Base-by-base conservation (phyloP, 2,113 vertebrate genomes). In the Phocoena phocoena region DNA sequence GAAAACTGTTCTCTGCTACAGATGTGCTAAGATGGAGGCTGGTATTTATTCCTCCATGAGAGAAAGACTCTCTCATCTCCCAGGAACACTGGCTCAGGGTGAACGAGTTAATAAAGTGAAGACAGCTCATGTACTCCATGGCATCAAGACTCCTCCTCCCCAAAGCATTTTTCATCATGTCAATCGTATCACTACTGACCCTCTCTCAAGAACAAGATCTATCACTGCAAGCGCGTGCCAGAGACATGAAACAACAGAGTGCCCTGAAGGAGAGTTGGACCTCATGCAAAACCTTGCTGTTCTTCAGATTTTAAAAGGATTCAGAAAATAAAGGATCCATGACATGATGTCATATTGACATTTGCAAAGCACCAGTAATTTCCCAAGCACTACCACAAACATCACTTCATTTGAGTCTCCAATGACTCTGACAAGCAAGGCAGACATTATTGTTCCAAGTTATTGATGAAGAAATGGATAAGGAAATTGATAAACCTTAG, bases 1-100 rank as follows among this genome's bases (percentile, higher is more conserved):
- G 91, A 92, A 67, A 97, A 96, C n/a, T 96, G 55, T 50, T 96
- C 71, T 94, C 65, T 63, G 60, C 58, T 93, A 81, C 38, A 58
- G 88, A 90, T 28, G 44, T 67, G 31, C 70, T 79, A 87, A 95
- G 86, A 74, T 0, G 83, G 95, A 97, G 95, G 95, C 60, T 96
- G 90, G 93, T 68, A 97, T 97, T 96, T 94, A 97, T 97, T 97
- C 94, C 76, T 95, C 95, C 70, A 0, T 14, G 90, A 97, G 28
- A 98, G 92, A 97, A 98, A 98, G 96, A 53, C 77, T 0, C 83
- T 84, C 79, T 96, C 88, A 95, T 95, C 81, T 92, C 65, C 92
- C 62, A 97, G 58, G 95, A 98, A 97, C 62, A 95, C 8, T 98
- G 98, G 97, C 98, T 98, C 73, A 36, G 86, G 74, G 71, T 96